A percentile compares a stretch with the other conserved stretches of the same genome.
Conservation (phyloP, 2,888 invertebrate genomes). For the Myathropa florea region DNA sequence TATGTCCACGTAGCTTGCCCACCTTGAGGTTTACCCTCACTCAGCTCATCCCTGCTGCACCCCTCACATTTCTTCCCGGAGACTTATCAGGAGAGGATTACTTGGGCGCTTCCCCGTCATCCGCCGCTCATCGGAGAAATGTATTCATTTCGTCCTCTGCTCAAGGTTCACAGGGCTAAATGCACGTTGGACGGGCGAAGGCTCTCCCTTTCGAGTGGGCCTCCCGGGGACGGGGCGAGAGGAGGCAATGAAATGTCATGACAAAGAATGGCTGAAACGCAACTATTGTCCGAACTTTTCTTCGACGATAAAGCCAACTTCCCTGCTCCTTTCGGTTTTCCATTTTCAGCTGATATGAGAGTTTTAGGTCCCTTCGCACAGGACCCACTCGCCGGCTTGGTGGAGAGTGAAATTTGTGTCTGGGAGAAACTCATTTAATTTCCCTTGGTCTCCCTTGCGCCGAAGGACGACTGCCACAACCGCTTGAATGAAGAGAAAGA, state of each 20-base stretch:
- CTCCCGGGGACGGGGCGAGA: not conserved
- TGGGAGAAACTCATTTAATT: slow-evolving; percentile 64
- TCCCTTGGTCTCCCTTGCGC: not conserved
- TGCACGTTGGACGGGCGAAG: slow-evolving; percentile 10
- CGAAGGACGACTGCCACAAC: not conserved
- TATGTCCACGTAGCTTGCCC: slow-evolving; percentile 68
- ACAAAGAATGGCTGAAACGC: slow-evolving; percentile 66
- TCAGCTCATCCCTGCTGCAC: slow-evolving; percentile 25
- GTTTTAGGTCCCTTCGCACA: slow-evolving; percentile 33
- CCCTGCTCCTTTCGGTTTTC: slow-evolving; percentile 18
- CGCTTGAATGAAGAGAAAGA: slow-evolving; percentile 10
- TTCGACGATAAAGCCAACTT: slow-evolving; percentile 65
- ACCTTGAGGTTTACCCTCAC: slow-evolving; percentile 57
- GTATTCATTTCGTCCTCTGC: slow-evolving; percentile 15
- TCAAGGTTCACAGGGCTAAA: not conserved
- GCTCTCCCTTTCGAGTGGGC: not conserved
- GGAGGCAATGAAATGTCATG: slow-evolving; percentile 61
- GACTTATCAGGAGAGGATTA: slow-evolving; percentile 67
- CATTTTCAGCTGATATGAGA: slow-evolving; percentile 61
- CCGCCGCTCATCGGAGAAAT: not conserved
- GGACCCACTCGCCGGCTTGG: slow-evolving; percentile 43
- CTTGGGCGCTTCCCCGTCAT: not conserved
- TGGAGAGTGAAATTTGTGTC: slow-evolving; percentile 64
- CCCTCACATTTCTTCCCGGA: slow-evolving; percentile 55
- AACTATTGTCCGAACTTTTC: slow-evolving; percentile 70